Percentiles rank a stretch among this genome's conserved stretches.
Conservation (phyloP, 2,113 vertebrate genomes). For the Boulengeromyrus knoepffleri region DNA sequence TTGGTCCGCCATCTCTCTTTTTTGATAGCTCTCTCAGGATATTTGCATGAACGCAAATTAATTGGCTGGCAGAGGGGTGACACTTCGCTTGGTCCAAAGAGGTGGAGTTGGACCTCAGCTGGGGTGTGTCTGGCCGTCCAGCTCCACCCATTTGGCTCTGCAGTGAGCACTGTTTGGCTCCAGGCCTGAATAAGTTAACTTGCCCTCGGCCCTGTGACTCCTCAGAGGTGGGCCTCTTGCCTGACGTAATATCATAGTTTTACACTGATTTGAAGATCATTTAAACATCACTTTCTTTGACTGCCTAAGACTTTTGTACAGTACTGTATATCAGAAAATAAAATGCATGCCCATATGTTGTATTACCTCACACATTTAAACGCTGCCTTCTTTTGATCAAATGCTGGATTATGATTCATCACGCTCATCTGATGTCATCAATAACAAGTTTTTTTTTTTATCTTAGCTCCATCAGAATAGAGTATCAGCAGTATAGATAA, state of each 20-base stretch:
- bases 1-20: not conserved
- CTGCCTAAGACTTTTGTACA: not conserved
- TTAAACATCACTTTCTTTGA: not conserved
- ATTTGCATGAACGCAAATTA: not conserved
- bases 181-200: not conserved
- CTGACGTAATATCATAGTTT: not conserved
- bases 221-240: not conserved
- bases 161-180: not conserved
- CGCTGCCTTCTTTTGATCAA: not conserved
- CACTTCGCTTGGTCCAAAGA: not conserved
- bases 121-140: not conserved
- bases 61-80: not conserved
- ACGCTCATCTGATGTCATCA: not conserved
- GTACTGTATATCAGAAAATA: not conserved
- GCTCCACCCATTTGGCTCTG: not conserved
- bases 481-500: not conserved
- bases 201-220: not conserved
- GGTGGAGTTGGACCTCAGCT: not conserved
- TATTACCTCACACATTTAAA: not conserved
- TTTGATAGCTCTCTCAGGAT: not conserved
- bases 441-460: not conserved
- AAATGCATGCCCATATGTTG: not conserved
- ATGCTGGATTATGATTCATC: not conserved
- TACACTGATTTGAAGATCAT: not conserved
- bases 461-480: not conserved